Evolutionary conservation across 2,113 vertebrate genomes (phyloP).

Genomic region (Entosphenus tridentatus): DNA sequence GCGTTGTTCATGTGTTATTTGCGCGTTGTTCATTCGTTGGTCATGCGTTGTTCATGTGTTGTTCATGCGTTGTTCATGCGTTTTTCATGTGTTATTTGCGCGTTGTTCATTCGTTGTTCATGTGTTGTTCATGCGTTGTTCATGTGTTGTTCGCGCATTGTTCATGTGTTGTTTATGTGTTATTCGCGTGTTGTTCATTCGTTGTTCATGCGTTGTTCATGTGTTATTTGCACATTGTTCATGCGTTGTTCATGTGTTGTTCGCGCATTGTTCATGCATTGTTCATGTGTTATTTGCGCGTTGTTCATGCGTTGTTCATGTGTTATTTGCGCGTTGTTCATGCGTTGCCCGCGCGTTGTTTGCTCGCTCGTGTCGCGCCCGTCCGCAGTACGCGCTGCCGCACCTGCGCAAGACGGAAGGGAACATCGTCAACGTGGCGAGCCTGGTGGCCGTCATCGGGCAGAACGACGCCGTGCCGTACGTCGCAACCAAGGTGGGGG

Average conservation of each 20-base stretch:
- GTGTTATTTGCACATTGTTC: no score
- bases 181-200: background rate
- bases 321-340: background rate
- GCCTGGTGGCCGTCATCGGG: slow-evolving; percentile 29
- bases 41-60: no score
- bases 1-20: no score
- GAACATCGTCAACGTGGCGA: slow-evolving; percentile 44
- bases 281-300: no score
- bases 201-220: background rate
- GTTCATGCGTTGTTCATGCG: no score
- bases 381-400: slow-evolving; percentile 28
- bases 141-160: no score
- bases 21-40: background rate
- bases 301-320: background rate
- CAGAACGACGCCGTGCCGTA: slow-evolving; percentile 32
- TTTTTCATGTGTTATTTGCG: no score
- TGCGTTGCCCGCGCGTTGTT: background rate
- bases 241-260: no score
- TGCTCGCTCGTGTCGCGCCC: slow-evolving; percentile 1
- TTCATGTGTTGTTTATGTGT: no score
- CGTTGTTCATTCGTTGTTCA: background rate
- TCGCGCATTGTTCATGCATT: background rate
- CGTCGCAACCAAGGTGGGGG: slow-evolving; percentile 40
- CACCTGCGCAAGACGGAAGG: slow-evolving; percentile 26
- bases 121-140: no score